Base-by-base conservation (phyloP, 2,113 vertebrate genomes). In the Toxotes chatareus region DNA sequence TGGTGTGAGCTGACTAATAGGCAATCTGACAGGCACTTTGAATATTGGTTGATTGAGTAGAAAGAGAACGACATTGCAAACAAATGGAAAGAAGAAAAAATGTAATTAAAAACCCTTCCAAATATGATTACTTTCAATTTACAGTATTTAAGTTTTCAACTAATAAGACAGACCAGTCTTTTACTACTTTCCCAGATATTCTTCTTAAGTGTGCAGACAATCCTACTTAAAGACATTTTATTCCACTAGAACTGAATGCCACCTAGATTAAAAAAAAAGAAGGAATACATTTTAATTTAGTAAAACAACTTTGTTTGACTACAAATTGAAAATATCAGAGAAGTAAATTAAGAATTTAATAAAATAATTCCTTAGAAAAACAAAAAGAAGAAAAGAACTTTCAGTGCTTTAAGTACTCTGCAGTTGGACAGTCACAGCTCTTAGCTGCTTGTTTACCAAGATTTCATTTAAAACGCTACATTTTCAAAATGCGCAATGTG, bases 11-110 rank as follows among this genome's bases (percentile, higher is more conserved):
- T 86, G 75, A 91, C 70, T 40, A 84, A 74, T 21, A 86, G 69
- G 72, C 63, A 67, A 79, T 86, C 69, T 75, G 72, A 84, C 88
- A 93, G 93, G 88, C 93, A 93, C 90, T 93, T 93, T 88, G 46
- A 91, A 73, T 63, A 64, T 88, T 32, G 23, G 68, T 40, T 70
- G 51, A 86, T 78, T 79, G 67, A 67, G 63, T 57, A 51, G 40
- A 79, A 79, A 80, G 4, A 81, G 7, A 81, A 34, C 23, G 5
- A 74, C 42, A 62, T 36, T 60, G 31, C 34, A 70, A 68, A 60
- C 40, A 38, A 62, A 67, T 11, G 10, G 34, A 61, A 1, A 31
- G 14, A 36, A 31, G 17, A 53, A 73, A 42, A 57, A 36, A 47
- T 53, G 12, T 31, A 70, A 78, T 63, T 63, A 59, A 80, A 80